phyloP scores from a whole-genome alignment of 2,113 vertebrate genomes.

The Anoplopoma fimbria region DNA sequence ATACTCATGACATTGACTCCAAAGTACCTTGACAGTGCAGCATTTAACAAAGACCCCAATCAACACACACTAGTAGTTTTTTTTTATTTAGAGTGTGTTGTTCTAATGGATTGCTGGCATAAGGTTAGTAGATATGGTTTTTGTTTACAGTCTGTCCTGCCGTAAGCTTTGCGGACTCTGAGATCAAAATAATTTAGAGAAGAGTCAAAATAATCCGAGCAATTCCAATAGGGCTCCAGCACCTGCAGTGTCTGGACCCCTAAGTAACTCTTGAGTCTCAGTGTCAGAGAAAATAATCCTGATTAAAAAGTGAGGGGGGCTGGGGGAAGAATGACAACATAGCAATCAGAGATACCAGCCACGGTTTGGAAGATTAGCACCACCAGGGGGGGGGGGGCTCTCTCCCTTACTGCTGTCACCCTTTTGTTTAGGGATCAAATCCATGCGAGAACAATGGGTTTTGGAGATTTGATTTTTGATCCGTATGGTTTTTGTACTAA shows the following conservation, averaged over 20 bases:
- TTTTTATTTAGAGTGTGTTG: background rate
- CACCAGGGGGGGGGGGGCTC: slow-evolving; percentile 18
- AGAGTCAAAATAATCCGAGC: slow-evolving; percentile 21
- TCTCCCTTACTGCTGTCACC: slow-evolving; percentile 39
- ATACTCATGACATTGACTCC: background rate
- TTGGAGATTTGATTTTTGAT: slow-evolving; percentile 11
- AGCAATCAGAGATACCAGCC: slow-evolving; percentile 66
- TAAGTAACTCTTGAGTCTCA: slow-evolving; percentile 71
- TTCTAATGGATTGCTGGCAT: background rate
- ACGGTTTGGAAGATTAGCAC: slow-evolving; percentile 69
- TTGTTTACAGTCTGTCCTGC: background rate
- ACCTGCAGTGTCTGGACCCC: slow-evolving; percentile 52
- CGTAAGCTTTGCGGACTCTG: slow-evolving; percentile 5
- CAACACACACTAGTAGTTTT: background rate
- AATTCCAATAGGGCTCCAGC: slow-evolving; percentile 23
- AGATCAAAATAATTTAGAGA: slow-evolving; percentile 32
- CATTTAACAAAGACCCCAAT: background rate
- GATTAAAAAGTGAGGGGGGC: slow-evolving; percentile 77
- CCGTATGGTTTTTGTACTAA: background rate
- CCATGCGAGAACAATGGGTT: slow-evolving; percentile 27
- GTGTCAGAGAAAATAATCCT: slow-evolving; percentile 77
- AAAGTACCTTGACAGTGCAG: background rate
- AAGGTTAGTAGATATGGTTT: background rate
- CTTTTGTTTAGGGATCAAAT: slow-evolving; percentile 69
- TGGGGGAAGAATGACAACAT: slow-evolving; percentile 57